Base-by-base conservation (phyloP, 2,888 invertebrate genomes). In the Sarcophaga subvicina region DNA sequence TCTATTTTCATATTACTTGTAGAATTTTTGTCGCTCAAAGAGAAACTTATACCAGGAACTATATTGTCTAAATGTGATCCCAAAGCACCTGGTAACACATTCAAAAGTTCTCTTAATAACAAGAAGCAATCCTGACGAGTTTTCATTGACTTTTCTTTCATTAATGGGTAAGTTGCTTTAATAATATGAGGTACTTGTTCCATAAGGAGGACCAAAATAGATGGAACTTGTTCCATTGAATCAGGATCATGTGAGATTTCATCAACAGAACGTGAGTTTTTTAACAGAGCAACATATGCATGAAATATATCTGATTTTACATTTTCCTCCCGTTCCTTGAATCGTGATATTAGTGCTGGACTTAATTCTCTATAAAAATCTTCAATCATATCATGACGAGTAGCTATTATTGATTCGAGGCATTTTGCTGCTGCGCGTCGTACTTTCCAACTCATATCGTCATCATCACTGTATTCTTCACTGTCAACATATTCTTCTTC, bases 371-470 rank as follows among this genome's bases (percentile, higher is more conserved):
- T 95, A 92, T 99, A 99, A 93, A 99, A 97, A 88, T 98, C 98
- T 1, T 97, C 95, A 64, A 99, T 94, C 88, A 99, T 95, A 91
- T 99, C 99, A 88, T 98, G 97, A 80, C 99, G 95, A 0, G 98
- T 99, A 2, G 97, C 95, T 88, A 99, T 98, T 54, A 99, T 96
- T 0, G 99, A 98, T 93, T 99, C 99, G 22, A 99, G 94, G 91
- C 99, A 99, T 94, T 99, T 99, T 0, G 99, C 99, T 6, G 99
- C 98, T 0, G 99, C 97, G 64, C 99, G 95, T 60, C 99, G 95
- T 12, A 98, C 98, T 95, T 99, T 99, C 99, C 99, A 99, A 86
- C 98, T 98, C 97, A 99, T 98, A 92, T 99, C 99, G 92, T 99
- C 99, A 93, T 99, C 99, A 93, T 99, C 99, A 70, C 99, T 99